Percentiles rank a stretch among this genome's conserved stretches.
Conservation (phyloP, 1,140 invertebrate genomes). For the Coenobita brevimanus region DNA sequence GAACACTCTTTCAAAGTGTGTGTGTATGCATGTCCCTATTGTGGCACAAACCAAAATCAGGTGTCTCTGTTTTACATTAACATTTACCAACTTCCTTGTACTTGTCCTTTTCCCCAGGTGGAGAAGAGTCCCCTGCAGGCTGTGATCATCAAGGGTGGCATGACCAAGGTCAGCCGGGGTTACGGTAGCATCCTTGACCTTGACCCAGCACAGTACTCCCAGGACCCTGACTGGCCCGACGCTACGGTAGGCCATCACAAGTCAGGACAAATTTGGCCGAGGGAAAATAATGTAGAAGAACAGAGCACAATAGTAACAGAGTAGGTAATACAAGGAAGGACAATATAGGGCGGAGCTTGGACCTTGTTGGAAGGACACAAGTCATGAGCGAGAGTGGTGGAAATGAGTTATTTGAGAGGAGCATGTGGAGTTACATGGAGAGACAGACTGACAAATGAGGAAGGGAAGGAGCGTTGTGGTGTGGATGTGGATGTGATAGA, state of each 20-base stretch:
- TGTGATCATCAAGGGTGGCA: slow-evolving; percentile 51
- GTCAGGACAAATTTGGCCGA: too few species aligned
- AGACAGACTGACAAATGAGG: too few species aligned
- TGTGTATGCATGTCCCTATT: too few species aligned
- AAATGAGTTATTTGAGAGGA: too few species aligned
- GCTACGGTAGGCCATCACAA: slow-evolving; percentile 44
- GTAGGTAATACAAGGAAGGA: background rate
- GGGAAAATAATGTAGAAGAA: background rate
- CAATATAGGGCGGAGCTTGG: background rate
- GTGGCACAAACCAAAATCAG: too few species aligned
- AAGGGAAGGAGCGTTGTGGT: too few species aligned
- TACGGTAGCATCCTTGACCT: slow-evolving; percentile 33
- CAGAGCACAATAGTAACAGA: background rate
- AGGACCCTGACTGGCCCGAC: slow-evolving; percentile 55
- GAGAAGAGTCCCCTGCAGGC: slow-evolving; percentile 44
- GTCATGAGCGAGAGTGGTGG: too few species aligned
- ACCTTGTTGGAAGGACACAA: too few species aligned
- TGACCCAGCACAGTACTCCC: slow-evolving; percentile 21
- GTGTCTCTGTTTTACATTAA: background rate
- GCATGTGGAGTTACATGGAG: too few species aligned
- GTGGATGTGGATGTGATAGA: too few species aligned
- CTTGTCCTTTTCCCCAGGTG: background rate
- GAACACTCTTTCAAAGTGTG: too few species aligned
- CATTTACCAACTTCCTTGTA: background rate
- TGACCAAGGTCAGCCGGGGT: slow-evolving; percentile 55